A percentile compares a stretch with the other conserved stretches of the same genome.
These are phyloP conservation scores for Nothura maculosa DNA, from an alignment of 2,797 vertebrate species.

Conservation along the genomic window DNA sequence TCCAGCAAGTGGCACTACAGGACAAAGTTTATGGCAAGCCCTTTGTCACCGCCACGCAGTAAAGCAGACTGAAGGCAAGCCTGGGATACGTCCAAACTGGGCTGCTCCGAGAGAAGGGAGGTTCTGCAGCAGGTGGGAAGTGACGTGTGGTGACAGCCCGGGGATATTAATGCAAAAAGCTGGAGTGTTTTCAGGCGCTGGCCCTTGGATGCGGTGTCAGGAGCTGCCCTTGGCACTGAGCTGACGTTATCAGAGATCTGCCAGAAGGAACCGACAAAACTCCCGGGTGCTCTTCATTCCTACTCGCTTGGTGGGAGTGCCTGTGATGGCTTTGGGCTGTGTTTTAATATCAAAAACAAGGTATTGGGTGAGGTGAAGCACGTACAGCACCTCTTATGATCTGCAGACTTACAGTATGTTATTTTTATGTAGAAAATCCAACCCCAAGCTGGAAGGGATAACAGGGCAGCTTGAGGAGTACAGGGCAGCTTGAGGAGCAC, in stretches of 20 bases:
- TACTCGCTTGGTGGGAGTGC: background rate
- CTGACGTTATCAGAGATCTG: background rate
- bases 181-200: background rate
- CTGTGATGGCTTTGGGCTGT: background rate
- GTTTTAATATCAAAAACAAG: background rate
- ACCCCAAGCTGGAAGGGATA: background rate
- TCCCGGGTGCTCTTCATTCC: background rate
- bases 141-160: background rate
- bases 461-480: background rate
- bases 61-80: background rate
- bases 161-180: background rate
- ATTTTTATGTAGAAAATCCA: background rate
- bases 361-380: accelerated
- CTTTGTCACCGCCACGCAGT: background rate
- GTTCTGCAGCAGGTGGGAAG: background rate
- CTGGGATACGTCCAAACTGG: background rate
- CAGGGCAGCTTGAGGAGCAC: background rate
- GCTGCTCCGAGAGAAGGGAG: background rate
- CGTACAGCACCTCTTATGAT: background rate
- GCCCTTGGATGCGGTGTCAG: background rate
- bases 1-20: constrained; percentile 74
- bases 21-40: constrained; percentile 2
- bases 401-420: background rate
- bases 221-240: background rate
- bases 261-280: background rate